These are phyloP conservation scores for Barnardius zonarius DNA, from an alignment of 2,113 vertebrate genomes.

Conservation along the genomic window DNA sequence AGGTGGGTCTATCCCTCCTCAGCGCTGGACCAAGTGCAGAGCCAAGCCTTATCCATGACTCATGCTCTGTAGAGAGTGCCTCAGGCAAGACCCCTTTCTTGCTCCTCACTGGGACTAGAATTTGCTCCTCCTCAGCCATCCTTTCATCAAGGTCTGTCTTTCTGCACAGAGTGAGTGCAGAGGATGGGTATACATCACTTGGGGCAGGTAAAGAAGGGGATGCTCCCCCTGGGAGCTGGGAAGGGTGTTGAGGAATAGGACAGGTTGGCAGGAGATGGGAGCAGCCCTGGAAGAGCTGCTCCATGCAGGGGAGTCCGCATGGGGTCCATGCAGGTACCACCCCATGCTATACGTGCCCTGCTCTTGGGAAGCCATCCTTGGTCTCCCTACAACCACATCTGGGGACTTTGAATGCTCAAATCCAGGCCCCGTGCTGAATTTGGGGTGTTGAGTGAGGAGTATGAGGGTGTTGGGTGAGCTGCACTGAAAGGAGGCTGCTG, in stretches of 20 bases:
- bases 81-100: not conserved
- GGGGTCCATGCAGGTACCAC: not conserved
- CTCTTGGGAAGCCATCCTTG: not conserved
- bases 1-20: not conserved
- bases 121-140: not conserved
- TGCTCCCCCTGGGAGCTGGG: not conserved
- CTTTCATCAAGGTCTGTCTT: rapidly evolving
- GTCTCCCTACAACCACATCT: not conserved
- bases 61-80: not conserved
- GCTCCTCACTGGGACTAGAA: not conserved
- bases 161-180: not conserved
- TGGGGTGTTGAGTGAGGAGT: not conserved
- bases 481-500: not conserved
- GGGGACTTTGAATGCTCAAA: not conserved
- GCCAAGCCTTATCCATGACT: not conserved
- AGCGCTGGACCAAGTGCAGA: rapidly evolving
- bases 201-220: not conserved
- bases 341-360: not conserved
- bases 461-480: not conserved
- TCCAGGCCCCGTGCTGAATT: not conserved
- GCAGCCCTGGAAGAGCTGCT: not conserved
- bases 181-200: not conserved
- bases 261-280: not conserved
- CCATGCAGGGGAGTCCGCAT: not conserved
- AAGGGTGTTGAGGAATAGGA: not conserved